phyloP scores from a whole-genome alignment of 2,888 invertebrate species.

The Cetonia aurata region DNA sequence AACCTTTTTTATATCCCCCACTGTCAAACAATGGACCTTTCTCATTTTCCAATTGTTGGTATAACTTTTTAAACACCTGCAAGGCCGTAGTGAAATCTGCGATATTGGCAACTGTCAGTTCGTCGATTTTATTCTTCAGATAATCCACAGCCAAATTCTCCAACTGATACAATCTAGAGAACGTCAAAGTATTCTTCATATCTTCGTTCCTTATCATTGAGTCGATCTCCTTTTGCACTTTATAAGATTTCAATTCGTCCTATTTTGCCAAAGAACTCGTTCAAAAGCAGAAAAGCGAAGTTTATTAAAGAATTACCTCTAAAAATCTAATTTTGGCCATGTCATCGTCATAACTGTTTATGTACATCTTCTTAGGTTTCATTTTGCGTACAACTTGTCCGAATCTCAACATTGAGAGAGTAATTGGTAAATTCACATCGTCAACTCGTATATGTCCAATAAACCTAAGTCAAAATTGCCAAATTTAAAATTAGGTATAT shows the following conservation, averaged over 20 bases:
- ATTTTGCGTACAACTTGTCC: conserved; percentile 60
- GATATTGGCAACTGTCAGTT: conserved; percentile 61
- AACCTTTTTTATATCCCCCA: conserved; percentile 43
- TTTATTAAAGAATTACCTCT: conserved; percentile 51
- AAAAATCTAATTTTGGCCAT: conserved; percentile 55
- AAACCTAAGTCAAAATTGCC: conserved; percentile 57
- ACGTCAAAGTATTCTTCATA: conserved; percentile 59
- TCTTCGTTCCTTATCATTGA: conserved; percentile 62
- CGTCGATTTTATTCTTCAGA: conserved; percentile 60
- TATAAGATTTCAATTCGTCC: conserved; percentile 58
- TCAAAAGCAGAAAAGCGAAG: conserved; percentile 12
- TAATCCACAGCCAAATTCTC: conserved; percentile 61
- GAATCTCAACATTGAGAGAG: conserved; percentile 65
- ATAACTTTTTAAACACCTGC: conserved; percentile 62
- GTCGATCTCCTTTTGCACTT: conserved; percentile 60
- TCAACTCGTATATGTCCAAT: conserved; percentile 64
- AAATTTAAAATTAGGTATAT: no score
- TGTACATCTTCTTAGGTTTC: conserved; percentile 54
- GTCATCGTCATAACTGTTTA: conserved; percentile 51
- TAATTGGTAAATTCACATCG: conserved; percentile 60
- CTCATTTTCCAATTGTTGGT: conserved; percentile 55
- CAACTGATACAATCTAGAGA: conserved; percentile 61
- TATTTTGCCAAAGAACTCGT: conserved; percentile 36
- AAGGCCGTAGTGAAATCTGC: conserved; percentile 62
- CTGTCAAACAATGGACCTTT: conserved; percentile 43